Evolutionary conservation across 2,888 invertebrate species (phyloP).

Genomic region (Silvanus unidentatus): DNA sequence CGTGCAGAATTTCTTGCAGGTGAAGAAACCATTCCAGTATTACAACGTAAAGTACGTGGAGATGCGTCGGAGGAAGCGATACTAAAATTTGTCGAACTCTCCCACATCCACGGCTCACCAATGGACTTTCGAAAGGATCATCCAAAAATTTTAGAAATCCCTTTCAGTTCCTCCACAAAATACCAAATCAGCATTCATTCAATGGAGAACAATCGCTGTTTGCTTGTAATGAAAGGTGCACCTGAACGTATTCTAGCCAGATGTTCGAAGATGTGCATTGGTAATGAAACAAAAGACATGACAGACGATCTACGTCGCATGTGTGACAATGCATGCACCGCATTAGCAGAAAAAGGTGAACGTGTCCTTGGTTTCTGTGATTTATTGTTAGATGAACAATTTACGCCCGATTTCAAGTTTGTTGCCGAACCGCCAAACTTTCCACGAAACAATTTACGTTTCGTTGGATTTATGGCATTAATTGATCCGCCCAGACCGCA

Average conservation of each 20-base stretch:
- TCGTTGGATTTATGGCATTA: constrained; percentile 59
- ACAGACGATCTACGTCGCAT: constrained; percentile 51
- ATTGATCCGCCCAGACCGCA: constrained; percentile 62
- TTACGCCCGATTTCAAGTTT: constrained; percentile 54
- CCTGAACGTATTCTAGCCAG: constrained; percentile 66
- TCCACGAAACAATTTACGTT: constrained; percentile 58
- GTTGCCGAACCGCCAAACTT: constrained; percentile 63
- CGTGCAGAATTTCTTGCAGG: constrained; percentile 59
- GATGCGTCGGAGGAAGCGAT: constrained; percentile 69
- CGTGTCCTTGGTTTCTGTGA: constrained; percentile 83
- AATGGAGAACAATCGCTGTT: constrained; percentile 48
- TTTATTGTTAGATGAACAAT: constrained; percentile 50
- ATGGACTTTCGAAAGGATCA: constrained; percentile 43
- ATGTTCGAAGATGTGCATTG: constrained; percentile 56
- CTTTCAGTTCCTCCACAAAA: constrained; percentile 64
- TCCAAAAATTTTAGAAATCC: constrained; percentile 58
- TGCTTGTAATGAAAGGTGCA: constrained; percentile 71
- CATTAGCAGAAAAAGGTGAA: constrained; percentile 73
- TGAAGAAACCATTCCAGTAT: constrained; percentile 44
- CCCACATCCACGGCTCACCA: constrained; percentile 38
- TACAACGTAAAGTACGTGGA: constrained; percentile 55
- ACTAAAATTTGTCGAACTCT: constrained; percentile 59
- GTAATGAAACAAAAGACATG: constrained; percentile 52
- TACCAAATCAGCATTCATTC: constrained; percentile 64
- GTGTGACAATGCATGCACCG: constrained; percentile 66